phyloP scores from a whole-genome alignment of 2,888 invertebrate genomes.

The Tenodera sinensis region DNA sequence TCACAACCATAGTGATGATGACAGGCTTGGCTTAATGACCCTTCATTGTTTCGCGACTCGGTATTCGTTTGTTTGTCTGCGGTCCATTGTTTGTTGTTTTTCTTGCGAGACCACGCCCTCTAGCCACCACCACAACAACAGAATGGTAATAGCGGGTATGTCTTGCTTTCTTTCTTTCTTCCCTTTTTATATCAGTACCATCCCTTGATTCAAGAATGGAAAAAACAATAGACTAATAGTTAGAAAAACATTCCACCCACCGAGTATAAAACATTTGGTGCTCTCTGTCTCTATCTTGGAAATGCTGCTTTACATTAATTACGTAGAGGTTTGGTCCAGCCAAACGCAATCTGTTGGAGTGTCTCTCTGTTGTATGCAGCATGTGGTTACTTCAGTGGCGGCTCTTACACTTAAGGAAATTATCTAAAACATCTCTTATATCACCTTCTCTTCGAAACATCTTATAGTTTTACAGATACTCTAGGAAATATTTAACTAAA shows the following conservation, averaged over 20 bases:
- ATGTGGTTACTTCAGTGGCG: not conserved
- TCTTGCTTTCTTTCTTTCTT: not conserved
- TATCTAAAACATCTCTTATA: too few species aligned
- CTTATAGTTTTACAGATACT: too few species aligned
- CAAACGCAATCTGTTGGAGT: not conserved
- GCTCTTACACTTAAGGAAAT: not conserved
- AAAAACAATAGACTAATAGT: not conserved
- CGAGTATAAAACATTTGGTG: not conserved
- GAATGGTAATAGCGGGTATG: not conserved
- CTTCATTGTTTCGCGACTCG: not conserved
- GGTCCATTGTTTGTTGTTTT: not conserved
- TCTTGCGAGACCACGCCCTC: not conserved
- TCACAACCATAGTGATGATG: not conserved
- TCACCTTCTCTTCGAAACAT: too few species aligned
- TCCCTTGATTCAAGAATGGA: not conserved
- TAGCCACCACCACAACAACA: not conserved
- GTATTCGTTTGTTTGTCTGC: not conserved
- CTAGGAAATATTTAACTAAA: too few species aligned
- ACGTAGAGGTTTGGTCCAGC: not conserved
- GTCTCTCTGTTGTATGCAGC: not conserved
- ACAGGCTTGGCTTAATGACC: not conserved
- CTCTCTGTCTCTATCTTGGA: not conserved
- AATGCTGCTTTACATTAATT: not conserved
- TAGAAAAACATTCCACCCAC: not conserved
- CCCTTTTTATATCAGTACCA: not conserved